Conservation (phyloP, 2,888 invertebrate genomes). For the Hesperia comma region DNA sequence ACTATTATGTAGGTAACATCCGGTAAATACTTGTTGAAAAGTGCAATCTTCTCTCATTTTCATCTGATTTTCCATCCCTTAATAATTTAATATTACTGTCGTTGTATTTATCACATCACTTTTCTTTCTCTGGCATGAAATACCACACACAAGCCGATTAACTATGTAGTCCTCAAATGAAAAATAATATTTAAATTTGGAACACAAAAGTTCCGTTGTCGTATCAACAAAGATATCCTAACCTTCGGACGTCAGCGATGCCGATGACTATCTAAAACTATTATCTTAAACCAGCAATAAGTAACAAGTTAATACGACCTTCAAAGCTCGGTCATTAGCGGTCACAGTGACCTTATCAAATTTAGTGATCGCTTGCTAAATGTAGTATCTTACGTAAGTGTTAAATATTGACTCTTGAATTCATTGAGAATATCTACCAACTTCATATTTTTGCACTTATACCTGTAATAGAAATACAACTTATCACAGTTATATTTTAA, state of each 20-base stretch:
- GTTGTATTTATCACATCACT: too few species aligned
- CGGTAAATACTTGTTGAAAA: too few species aligned
- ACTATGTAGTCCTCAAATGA: background rate
- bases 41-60: too few species aligned
- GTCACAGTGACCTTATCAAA: slow-evolving; percentile 5
- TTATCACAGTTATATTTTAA: too few species aligned
- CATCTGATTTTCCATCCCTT: too few species aligned
- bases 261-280: background rate
- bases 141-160: too few species aligned
- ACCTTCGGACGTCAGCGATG: background rate
- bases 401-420: background rate
- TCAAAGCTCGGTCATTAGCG: background rate
- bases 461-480: background rate
- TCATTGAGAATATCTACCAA: background rate
- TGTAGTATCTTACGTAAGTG: background rate
- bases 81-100: too few species aligned
- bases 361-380: background rate
- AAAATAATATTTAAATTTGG: background rate
- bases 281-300: background rate
- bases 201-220: background rate
- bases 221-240: background rate
- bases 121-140: too few species aligned
- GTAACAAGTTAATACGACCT: slow-evolving; percentile 30
- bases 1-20: too few species aligned
- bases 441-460: background rate